Evolutionary conservation across 1,140 invertebrate genomes (phyloP), one percentile per base, ranked within the genome.

Genomic region (Ylistrum balloti): DNA sequence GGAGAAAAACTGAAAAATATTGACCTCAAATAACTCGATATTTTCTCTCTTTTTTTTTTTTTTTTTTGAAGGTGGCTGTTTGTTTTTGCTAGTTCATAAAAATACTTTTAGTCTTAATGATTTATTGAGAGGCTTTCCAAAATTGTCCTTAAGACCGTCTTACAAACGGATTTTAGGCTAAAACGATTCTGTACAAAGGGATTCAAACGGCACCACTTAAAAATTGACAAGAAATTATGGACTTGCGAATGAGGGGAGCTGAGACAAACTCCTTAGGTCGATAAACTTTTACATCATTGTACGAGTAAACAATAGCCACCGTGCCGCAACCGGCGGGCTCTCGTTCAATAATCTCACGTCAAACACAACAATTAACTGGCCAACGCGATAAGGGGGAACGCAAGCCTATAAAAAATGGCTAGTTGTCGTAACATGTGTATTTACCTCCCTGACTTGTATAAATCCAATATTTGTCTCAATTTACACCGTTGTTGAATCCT

Each of bases 381-480:
- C 56, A 74, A 28, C 22, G 56, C 56, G 56, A 74, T 74, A 74
- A 74, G 22, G 56, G 56, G 56, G 5, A 74, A 28, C 56, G 17
- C 5, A 74, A 28, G 22, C n/a, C 56, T 11, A 74, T 74, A 74
- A 74, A 74, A 74, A 74, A 74, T 74, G 56, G 56, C 56, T 11
- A 74, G 56, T 74, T 74, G 56, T 74, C 22, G 22, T 74, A 74
- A 74, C 56, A 74, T 17, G 56, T n/a, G 56, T 74, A n/a, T 74
- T 74, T 74, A 74, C 56, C 56, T 74, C 56, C 3, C 56, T 74
- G 56, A 74, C 22, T 74, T 74, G 56, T 74, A 74, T 74, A 74
- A 74, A 74, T 74, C 56, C 56, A 74, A 74, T 74, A 74, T 74
- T 74, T 74, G 56, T 74, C 56, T 74, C 56, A n/a, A 74, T 74